A percentile compares a stretch with the other conserved stretches of the same genome.
These are phyloP conservation scores for Entomobrya multifasciata DNA, from an alignment of 2,888 invertebrate species.

Conservation along the genomic window DNA sequence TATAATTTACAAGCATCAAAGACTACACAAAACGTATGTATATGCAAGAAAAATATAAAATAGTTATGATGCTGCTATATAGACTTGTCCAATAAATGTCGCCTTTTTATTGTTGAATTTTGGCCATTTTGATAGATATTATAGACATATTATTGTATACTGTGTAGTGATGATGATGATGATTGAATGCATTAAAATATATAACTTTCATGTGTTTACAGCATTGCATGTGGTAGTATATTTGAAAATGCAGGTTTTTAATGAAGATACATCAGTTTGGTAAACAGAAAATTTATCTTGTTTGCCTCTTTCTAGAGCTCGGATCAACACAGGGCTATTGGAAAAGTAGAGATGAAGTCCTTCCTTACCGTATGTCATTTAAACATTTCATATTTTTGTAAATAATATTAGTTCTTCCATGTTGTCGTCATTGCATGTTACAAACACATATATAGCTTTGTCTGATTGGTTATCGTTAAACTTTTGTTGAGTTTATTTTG, in stretches of 20 bases:
- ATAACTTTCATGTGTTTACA: not conserved
- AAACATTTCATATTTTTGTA: slow-evolving; percentile 21
- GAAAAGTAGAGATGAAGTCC: slow-evolving; percentile 78
- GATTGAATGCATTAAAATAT: not conserved
- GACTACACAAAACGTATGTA: not conserved
- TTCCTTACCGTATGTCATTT: slow-evolving; percentile 77
- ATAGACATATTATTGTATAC: not conserved
- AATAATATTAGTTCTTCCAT: not conserved
- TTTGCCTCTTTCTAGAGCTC: slow-evolving; percentile 57
- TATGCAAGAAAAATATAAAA: not conserved
- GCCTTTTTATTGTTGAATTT: slow-evolving; percentile 26
- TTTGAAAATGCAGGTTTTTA: not conserved
- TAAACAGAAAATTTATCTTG: slow-evolving; percentile 49
- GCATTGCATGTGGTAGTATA: slow-evolving; percentile 1
- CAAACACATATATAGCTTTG: not conserved
- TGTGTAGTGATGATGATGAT: slow-evolving; percentile 8
- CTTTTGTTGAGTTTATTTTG: not conserved
- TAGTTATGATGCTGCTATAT: not conserved
- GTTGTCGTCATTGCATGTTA: not conserved
- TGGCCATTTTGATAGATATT: slow-evolving; percentile 19
- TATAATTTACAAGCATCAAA: too few species aligned
- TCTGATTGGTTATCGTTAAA: not conserved
- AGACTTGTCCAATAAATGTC: slow-evolving; percentile 38
- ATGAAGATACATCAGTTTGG: not conserved
- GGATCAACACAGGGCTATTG: slow-evolving; percentile 76